phyloP scores from a whole-genome alignment of 2,888 invertebrate species.

The Hypercompe scribonia region DNA sequence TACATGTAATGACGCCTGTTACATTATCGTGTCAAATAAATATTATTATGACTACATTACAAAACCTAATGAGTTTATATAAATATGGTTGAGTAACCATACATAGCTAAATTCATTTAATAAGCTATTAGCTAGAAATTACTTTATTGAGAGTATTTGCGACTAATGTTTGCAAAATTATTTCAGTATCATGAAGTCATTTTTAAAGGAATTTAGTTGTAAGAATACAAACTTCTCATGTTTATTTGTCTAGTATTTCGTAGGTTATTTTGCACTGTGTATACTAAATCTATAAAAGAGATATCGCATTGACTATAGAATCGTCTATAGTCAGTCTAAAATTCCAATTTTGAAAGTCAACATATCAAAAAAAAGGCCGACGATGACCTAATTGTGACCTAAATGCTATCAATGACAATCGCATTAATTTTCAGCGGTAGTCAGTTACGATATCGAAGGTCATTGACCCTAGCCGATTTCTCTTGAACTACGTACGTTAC shows the following conservation, averaged over 20 bases:
- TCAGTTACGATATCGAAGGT: conserved; percentile 18
- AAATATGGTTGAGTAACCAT: neutral
- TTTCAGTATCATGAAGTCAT: neutral
- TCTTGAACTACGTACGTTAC: conserved; percentile 53
- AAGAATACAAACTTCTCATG: neutral
- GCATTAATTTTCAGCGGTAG: neutral
- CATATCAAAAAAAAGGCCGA: neutral
- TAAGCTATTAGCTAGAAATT: too few relatives aligned
- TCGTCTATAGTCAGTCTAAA: neutral
- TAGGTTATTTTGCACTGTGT: neutral
- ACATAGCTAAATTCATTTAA: too few relatives aligned
- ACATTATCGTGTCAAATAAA: neutral
- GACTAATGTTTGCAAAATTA: neutral
- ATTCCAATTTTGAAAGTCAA: neutral
- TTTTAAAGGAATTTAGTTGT: neutral
- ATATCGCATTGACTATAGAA: neutral
- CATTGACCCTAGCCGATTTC: conserved; percentile 59
- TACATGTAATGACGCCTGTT: neutral
- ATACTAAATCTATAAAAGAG: too few relatives aligned
- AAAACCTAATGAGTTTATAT: neutral
- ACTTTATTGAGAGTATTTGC: too few relatives aligned
- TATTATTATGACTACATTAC: neutral
- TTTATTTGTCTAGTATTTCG: neutral
- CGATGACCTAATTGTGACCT: neutral
- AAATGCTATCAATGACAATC: neutral